phyloP scores from a whole-genome alignment of 2,797 vertebrate genomes.

The Spheniscus humboldti region DNA sequence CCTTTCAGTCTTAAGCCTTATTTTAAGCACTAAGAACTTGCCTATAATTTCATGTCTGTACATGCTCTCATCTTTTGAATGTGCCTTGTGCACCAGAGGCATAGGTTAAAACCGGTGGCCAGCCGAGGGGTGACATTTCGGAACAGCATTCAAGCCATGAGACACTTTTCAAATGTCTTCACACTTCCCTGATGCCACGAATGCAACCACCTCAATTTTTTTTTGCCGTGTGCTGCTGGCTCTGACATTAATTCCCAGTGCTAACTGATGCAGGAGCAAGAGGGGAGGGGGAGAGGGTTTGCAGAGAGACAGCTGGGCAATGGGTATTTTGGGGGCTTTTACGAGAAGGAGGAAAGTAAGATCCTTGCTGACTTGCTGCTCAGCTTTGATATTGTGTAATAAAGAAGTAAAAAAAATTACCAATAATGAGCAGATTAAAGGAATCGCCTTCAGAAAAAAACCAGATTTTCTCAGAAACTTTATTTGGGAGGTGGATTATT shows the following conservation, averaged over 20 bases:
- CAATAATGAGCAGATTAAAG: slow-evolving; percentile 45
- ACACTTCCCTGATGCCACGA: background rate
- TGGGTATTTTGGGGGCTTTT: background rate
- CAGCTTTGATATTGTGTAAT: background rate
- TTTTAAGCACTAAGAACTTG: background rate
- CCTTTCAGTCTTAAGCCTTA: background rate
- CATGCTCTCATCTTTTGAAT: background rate
- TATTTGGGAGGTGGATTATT: slow-evolving; percentile 54
- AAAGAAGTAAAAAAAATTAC: background rate
- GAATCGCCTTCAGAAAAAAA: slow-evolving; percentile 26
- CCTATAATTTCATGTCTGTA: background rate
- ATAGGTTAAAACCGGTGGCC: background rate
- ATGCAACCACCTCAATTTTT: rapidly evolving
- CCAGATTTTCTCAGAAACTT: slow-evolving; percentile 38
- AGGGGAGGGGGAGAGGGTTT: background rate
- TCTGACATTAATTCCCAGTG: background rate
- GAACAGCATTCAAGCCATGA: background rate
- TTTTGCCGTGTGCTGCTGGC: background rate
- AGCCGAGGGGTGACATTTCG: background rate
- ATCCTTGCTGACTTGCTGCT: slow-evolving; percentile 4
- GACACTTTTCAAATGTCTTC: background rate
- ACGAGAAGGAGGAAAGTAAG: background rate
- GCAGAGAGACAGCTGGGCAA: background rate
- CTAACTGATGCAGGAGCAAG: background rate
- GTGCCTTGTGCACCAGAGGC: background rate